Evolutionary conservation across 2,113 vertebrate species (phyloP).

Genomic region (Neofelis nebulosa): DNA sequence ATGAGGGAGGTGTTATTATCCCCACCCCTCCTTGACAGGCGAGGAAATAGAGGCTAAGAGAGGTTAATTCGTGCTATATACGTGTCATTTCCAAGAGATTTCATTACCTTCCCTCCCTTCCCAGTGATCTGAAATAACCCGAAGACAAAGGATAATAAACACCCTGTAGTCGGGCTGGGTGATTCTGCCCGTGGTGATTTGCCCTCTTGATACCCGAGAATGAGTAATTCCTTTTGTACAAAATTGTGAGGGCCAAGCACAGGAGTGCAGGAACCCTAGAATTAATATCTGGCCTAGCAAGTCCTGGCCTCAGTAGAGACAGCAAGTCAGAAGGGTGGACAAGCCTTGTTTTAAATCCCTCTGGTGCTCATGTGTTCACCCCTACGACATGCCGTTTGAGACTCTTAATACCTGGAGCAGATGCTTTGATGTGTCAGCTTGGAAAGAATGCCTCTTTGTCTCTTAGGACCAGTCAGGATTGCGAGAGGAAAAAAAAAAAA

Average conservation of each 20-base stretch:
- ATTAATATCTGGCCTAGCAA: background rate
- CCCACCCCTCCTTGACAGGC: background rate
- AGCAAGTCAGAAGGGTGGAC: background rate
- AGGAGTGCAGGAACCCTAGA: background rate
- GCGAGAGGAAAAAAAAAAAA: background rate
- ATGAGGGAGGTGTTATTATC: background rate
- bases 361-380: background rate
- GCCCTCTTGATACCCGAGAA: background rate
- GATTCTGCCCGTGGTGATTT: background rate
- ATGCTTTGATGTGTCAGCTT: slow-evolving; percentile 48
- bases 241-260: background rate
- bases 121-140: slow-evolving; percentile 55
- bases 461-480: background rate
- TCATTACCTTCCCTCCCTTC: background rate
- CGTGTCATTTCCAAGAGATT: slow-evolving; percentile 29
- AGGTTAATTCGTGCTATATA: background rate
- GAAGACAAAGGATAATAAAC: slow-evolving; percentile 46
- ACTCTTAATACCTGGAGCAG: slow-evolving; percentile 25
- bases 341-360: slow-evolving; percentile 24
- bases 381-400: background rate
- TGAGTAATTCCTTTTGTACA: slow-evolving; percentile 25
- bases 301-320: background rate
- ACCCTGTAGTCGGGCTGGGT: background rate
- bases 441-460: slow-evolving; percentile 62
- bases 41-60: background rate